A percentile compares a stretch with the other conserved stretches of the same genome.
Conservation (phyloP, 2,888 invertebrate species). For the Pyrrhia umbra region DNA sequence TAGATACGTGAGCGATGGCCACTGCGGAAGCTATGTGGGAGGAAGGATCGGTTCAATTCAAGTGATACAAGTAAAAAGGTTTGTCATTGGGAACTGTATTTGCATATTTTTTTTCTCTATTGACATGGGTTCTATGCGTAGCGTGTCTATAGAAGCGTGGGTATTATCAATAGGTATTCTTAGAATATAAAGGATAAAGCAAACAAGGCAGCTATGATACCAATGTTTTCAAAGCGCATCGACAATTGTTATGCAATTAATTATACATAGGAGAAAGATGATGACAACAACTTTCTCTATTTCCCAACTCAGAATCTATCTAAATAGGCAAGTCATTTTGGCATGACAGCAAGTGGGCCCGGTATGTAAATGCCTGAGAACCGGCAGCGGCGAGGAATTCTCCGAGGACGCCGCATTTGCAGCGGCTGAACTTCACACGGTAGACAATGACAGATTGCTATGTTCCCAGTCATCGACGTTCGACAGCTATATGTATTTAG, state of each 20-base stretch:
- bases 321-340: constrained; percentile 25
- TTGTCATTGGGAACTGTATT: constrained; percentile 13
- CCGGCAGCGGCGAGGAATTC: constrained; percentile 22
- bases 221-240: background rate
- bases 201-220: background rate
- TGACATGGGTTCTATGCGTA: background rate
- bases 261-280: background rate
- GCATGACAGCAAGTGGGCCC: constrained; percentile 12
- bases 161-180: background rate
- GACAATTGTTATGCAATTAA: background rate
- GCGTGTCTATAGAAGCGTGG: background rate
- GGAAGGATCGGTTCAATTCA: constrained; percentile 21
- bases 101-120: constrained; percentile 21
- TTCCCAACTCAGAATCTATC: background rate
- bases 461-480: constrained; percentile 4
- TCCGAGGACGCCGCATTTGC: constrained; percentile 25
- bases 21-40: constrained; percentile 36
- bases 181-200: constrained; percentile 1
- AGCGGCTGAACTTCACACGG: constrained; percentile 39
- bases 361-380: constrained; percentile 52
- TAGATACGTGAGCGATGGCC: constrained; percentile 46
- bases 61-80: constrained; percentile 25
- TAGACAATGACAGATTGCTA: constrained; percentile 47
- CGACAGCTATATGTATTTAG: background rate
- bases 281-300: constrained; percentile 1